phyloP scores from a whole-genome alignment of 2,888 invertebrate species.

The Cephus rjabovi region DNA sequence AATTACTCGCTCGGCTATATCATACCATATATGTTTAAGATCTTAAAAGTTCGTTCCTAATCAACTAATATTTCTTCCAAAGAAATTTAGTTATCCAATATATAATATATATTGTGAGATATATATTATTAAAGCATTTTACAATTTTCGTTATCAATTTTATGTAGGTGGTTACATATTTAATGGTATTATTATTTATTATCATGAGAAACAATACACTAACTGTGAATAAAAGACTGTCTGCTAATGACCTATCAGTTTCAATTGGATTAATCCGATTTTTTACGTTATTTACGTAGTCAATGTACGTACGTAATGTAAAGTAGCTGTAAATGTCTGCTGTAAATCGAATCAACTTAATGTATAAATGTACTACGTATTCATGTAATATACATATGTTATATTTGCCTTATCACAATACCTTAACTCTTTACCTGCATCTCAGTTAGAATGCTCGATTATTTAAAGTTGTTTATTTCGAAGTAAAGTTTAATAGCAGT shows the following conservation, averaged over 20 bases:
- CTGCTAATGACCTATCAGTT: background rate
- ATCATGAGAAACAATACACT: constrained; percentile 1
- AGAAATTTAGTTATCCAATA: background rate
- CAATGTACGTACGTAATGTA: constrained; percentile 29
- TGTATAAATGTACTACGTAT: too few relatives aligned
- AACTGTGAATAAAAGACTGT: constrained; percentile 1
- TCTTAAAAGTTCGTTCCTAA: background rate
- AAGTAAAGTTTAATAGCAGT: background rate
- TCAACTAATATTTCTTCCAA: background rate
- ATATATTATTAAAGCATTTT: too few relatives aligned
- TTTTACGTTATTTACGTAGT: constrained; percentile 31
- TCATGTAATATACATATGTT: too few relatives aligned
- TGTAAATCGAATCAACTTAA: too few relatives aligned
- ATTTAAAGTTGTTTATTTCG: too few relatives aligned
- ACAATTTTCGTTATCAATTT: too few relatives aligned
- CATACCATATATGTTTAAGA: background rate
- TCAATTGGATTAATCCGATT: constrained; percentile 19
- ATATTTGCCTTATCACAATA: too few relatives aligned
- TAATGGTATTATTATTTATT: constrained; percentile 13
- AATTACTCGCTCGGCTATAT: background rate
- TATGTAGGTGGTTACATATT: too few relatives aligned
- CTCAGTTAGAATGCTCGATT: too few relatives aligned
- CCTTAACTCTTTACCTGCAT: too few relatives aligned
- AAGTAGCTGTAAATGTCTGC: too few relatives aligned
- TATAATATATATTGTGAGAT: too few relatives aligned